phyloP scores from a whole-genome alignment of 2,888 invertebrate genomes.

The Horisme vitalbata region DNA sequence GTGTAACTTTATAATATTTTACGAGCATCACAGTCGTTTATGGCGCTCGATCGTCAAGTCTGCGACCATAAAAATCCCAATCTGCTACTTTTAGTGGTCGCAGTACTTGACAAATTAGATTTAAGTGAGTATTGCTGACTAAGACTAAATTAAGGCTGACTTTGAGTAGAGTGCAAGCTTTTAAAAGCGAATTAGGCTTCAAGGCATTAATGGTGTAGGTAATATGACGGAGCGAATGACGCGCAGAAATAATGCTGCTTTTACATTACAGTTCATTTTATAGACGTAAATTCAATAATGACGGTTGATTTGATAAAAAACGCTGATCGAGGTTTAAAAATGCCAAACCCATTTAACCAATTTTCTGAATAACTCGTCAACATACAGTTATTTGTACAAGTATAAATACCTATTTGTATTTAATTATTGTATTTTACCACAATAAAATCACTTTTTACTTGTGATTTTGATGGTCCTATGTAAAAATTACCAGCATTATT shows the following conservation, averaged over 20 bases:
- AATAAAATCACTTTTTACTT: too few relatives aligned
- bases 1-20: constrained; percentile 33
- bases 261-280: constrained; percentile 46
- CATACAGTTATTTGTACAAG: too few relatives aligned
- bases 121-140: constrained; percentile 75
- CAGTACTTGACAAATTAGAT: constrained; percentile 80
- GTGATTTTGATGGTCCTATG: too few relatives aligned
- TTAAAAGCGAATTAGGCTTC: constrained; percentile 78
- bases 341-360: too few relatives aligned
- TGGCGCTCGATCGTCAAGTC: constrained; percentile 23
- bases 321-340: too few relatives aligned
- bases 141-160: constrained; percentile 79
- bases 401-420: too few relatives aligned
- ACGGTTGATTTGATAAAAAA: constrained; percentile 15
- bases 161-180: constrained; percentile 81
- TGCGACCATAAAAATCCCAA: constrained; percentile 24
- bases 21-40: constrained; percentile 33
- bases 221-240: constrained; percentile 76
- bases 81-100: constrained; percentile 50
- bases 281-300: constrained; percentile 31
- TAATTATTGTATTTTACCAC: too few relatives aligned
- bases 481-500: too few relatives aligned
- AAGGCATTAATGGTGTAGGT: constrained; percentile 76
- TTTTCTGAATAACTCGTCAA: too few relatives aligned
- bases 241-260: constrained; percentile 67